These are phyloP conservation scores for Ispidina lecontei DNA, from an alignment of 2,797 vertebrate species.

Conservation along the genomic window DNA sequence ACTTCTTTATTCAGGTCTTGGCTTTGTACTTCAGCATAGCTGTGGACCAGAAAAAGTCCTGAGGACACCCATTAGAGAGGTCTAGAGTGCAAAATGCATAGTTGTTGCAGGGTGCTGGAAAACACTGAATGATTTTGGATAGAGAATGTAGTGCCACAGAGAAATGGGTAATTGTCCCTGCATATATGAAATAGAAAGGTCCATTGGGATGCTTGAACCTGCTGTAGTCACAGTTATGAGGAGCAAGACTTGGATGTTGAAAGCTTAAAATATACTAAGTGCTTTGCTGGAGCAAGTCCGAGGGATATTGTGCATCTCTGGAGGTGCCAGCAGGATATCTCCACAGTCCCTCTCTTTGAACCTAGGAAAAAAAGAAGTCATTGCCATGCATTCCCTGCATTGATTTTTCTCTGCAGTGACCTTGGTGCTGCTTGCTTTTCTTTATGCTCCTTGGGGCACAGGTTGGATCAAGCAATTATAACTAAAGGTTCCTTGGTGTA, in stretches of 20 bases:
- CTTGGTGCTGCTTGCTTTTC: constrained; percentile 8
- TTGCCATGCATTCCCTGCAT: not conserved
- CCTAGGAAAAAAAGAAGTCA: not conserved
- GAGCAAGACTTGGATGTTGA: not conserved
- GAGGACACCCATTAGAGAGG: not conserved
- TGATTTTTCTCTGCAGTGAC: constrained; percentile 53
- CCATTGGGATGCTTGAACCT: not conserved
- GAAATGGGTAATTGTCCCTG: not conserved
- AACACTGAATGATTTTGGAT: not conserved
- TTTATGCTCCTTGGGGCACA: not conserved
- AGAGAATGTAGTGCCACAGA: not conserved
- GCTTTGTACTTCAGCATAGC: not conserved
- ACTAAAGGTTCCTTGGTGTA: not conserved
- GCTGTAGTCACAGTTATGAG: not conserved
- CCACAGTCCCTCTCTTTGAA: not conserved
- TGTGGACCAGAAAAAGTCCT: not conserved
- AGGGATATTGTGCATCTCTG: not conserved
- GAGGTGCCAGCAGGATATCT: not conserved
- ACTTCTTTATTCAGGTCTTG: not conserved
- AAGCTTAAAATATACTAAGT: not conserved
- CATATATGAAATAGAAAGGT: not conserved
- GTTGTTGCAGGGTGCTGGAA: not conserved
- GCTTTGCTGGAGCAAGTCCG: not conserved
- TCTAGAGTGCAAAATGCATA: not conserved
- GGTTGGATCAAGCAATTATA: not conserved